phyloP scores from a whole-genome alignment of 1,140 invertebrate genomes.

The Cyclina sinensis region DNA sequence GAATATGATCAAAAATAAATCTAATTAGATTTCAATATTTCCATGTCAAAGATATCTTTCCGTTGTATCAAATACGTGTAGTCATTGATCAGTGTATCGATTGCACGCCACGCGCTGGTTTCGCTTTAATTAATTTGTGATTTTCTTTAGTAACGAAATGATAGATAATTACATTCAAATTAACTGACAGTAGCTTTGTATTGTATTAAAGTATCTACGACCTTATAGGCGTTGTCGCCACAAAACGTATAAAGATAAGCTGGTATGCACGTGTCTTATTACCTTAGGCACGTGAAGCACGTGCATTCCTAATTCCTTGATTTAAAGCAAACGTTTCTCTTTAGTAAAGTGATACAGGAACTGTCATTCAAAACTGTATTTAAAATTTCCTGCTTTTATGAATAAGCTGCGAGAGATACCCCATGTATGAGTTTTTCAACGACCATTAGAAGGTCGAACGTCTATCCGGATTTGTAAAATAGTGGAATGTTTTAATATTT shows the following conservation, averaged over 20 bases:
- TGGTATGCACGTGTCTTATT: constrained; percentile 52
- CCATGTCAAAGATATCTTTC: neutral
- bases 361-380: neutral
- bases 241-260: constrained; percentile 28
- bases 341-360: constrained; percentile 40
- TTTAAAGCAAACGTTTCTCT: constrained; percentile 48
- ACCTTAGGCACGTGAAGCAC: constrained; percentile 48
- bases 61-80: constrained; percentile 9
- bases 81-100: constrained; percentile 17
- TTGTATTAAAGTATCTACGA: constrained; percentile 51
- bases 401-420: neutral
- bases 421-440: neutral
- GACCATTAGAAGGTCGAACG: neutral
- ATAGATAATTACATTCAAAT: constrained; percentile 64
- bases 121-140: constrained; percentile 59
- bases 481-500: neutral
- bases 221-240: constrained; percentile 25
- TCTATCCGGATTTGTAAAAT: neutral
- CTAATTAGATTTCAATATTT: neutral
- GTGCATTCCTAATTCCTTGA: constrained; percentile 54
- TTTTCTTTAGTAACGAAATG: constrained; percentile 47
- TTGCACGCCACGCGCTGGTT: neutral
- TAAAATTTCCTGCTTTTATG: neutral
- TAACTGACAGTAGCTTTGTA: constrained; percentile 58
- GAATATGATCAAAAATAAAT: neutral